Evolutionary conservation across 2,888 invertebrate genomes (phyloP).

Genomic region (Cheilosia pagana): DNA sequence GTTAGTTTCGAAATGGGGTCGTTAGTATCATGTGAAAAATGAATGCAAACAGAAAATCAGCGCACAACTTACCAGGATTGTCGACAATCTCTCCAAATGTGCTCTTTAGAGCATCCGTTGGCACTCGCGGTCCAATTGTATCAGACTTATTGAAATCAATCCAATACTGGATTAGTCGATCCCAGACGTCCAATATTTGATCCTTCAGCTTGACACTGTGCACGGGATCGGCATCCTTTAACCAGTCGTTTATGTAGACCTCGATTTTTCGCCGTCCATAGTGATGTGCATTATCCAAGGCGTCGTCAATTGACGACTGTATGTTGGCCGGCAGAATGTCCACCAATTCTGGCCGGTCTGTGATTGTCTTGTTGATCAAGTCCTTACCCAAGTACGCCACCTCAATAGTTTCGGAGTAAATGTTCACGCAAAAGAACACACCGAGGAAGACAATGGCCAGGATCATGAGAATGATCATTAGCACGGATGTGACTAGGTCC

Average conservation of each 20-base stretch:
- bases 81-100: constrained; percentile 89
- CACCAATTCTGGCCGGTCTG: constrained; percentile 93
- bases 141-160: constrained; percentile 88
- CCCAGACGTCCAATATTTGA: constrained; percentile 96
- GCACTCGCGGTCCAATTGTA: constrained; percentile 89
- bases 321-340: constrained; percentile 89
- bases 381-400: constrained; percentile 94
- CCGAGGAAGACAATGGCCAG: constrained; percentile 91
- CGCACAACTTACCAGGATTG: constrained; percentile 86
- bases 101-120: constrained; percentile 88
- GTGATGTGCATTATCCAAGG: constrained; percentile 95
- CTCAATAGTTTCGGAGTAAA: constrained; percentile 97
- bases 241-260: constrained; percentile 91
- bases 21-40: constrained; percentile 38
- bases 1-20: constrained; percentile 54
- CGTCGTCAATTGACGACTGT: constrained; percentile 90
- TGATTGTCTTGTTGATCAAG: constrained; percentile 93
- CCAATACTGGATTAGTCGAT: constrained; percentile 96
- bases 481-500: constrained; percentile 93
- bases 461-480: constrained; percentile 94
- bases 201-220: constrained; percentile 93
- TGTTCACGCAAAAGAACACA: constrained; percentile 89
- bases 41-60: constrained; percentile 1
- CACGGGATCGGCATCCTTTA: constrained; percentile 91
- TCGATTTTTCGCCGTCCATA: constrained; percentile 96